Conservation (phyloP, 2,888 invertebrate genomes). For the Sialis lutaria region DNA sequence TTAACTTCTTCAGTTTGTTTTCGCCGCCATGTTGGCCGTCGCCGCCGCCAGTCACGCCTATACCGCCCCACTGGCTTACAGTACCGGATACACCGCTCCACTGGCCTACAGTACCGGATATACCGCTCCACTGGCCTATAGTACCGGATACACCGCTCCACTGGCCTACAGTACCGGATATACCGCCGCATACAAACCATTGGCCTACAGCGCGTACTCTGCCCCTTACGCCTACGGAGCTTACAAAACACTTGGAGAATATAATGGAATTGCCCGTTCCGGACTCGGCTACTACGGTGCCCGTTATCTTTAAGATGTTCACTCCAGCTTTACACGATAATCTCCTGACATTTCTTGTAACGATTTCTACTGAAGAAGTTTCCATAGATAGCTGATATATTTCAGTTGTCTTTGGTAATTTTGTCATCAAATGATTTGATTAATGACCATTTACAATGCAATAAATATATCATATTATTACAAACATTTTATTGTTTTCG, state of each 20-base stretch:
- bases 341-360: not conserved
- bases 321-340: not conserved
- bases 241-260: too few relatives aligned
- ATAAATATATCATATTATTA: too few relatives aligned
- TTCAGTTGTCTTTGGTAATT: too few relatives aligned
- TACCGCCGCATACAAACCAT: too few relatives aligned
- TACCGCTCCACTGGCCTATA: not conserved
- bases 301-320: not conserved
- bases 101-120: not conserved
- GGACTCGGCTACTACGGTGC: not conserved
- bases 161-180: too few relatives aligned
- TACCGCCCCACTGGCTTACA: conserved; percentile 2
- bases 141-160: not conserved
- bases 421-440: too few relatives aligned
- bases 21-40: conserved; percentile 7
- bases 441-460: too few relatives aligned
- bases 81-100: not conserved
- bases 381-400: too few relatives aligned
- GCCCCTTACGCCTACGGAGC: not conserved
- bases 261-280: not conserved
- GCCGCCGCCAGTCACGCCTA: conserved; percentile 7
- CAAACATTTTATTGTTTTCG: too few relatives aligned
- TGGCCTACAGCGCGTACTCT: not conserved
- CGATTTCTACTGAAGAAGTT: not conserved
- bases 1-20: conserved; percentile 8